Percentiles rank a stretch among this genome's conserved stretches.
Evolutionary conservation across 2,113 vertebrate genomes (phyloP).

Genomic region (Heterotis niloticus): DNA sequence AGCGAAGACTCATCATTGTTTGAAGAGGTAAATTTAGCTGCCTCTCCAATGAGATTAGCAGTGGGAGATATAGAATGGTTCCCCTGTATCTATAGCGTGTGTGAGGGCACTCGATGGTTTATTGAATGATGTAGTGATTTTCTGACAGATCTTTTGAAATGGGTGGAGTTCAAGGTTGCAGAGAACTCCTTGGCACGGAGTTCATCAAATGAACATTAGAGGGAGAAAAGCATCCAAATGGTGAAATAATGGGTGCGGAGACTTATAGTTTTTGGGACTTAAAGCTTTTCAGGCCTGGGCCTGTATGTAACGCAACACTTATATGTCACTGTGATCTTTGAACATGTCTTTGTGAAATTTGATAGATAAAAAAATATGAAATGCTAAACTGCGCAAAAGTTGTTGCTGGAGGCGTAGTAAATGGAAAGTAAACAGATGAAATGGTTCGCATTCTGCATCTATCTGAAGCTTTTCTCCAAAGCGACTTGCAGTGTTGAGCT

Average conservation of each 20-base stretch:
- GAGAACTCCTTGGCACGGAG: too few species aligned
- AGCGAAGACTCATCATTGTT: background rate
- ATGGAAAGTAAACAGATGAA: too few species aligned
- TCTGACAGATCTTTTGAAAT: background rate
- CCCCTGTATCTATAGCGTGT: background rate
- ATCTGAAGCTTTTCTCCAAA: too few species aligned
- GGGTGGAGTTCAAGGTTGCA: background rate
- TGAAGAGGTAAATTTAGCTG: conserved; percentile 11
- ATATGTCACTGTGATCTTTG: background rate
- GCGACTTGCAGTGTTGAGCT: too few species aligned
- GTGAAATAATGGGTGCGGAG: background rate
- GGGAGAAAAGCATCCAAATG: background rate
- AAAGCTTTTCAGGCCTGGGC: background rate
- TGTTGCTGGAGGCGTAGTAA: too few species aligned
- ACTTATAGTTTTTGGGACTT: background rate
- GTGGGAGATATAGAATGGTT: background rate
- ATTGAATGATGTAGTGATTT: background rate
- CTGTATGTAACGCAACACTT: background rate
- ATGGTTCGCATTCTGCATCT: too few species aligned
- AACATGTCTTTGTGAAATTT: conserved; percentile 11
- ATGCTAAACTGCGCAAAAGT: background rate
- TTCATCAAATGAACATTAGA: background rate
- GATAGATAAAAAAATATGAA: conserved; percentile 9
- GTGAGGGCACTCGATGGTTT: background rate
- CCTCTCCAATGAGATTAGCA: background rate